Base-by-base conservation (phyloP, 1,140 invertebrate genomes). In the Harpegnathos saltator region DNA sequence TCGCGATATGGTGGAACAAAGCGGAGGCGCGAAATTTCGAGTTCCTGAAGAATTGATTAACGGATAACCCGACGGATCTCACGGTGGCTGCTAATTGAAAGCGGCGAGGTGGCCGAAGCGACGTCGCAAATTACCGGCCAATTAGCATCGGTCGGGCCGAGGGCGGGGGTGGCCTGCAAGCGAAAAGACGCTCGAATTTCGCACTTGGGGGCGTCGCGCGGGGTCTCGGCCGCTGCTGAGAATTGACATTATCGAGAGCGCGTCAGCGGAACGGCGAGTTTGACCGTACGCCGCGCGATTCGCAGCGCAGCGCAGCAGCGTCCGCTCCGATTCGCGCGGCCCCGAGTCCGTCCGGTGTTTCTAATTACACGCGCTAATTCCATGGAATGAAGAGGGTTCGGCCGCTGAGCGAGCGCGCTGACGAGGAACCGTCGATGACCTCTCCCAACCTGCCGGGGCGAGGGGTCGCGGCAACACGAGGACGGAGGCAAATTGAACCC, bases 361-460 rank as follows among this genome's bases (percentile, higher is more conserved):
- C 75, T 78, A 78, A 69, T 78, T 78, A 78, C 63, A 69, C 52
- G 75, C 75, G 54, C 75, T 80, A 80, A 80, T 80, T 80, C 65
- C 33, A 38, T 24, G 80, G 71, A 62, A 82, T 73, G 71, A 78
- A 65, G 66, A 56, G 81, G 61, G 22, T 22, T n/a, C n/a, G n/a
- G n/a, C n/a, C n/a, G n/a, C 80, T 58, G 63, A 71, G 38, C 5
- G n/a, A n/a, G 52, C 12, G n/a, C 1, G 26, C 17, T 24, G 44
- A 61, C 33, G 50, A 44, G 26, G 75, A 56, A 78, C 65, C 19
- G 4, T 77, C 63, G 24, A 69, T 78, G 63, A 69, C 22, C 33
- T 78, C 44, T 3, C 63, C 29, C 19, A 12, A 0, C 19, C 58
- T 19, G 33, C 9, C 48, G 14, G 5, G 44, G 52, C 7, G n/a